phyloP scores from a whole-genome alignment of 2,113 vertebrate species.

The Malurus alboscapulatus region DNA sequence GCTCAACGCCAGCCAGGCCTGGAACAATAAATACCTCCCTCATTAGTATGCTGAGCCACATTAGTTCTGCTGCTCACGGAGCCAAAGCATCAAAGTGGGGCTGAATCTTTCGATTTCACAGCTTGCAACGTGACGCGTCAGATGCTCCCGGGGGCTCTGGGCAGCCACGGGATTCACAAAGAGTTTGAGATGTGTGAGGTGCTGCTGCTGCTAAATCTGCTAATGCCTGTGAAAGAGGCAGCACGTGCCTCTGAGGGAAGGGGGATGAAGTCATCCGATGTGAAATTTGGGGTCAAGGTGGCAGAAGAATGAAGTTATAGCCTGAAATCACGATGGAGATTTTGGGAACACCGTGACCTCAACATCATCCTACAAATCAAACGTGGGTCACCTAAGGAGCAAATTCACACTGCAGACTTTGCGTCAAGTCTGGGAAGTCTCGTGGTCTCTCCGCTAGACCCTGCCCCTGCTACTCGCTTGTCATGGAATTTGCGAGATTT shows the following conservation, averaged over 20 bases:
- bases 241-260: neutral
- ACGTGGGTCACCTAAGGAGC: neutral
- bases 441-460: neutral
- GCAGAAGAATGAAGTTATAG: fast-evolving
- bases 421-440: neutral
- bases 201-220: neutral
- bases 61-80: neutral
- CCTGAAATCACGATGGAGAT: neutral
- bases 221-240: neutral
- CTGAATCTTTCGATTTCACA: neutral
- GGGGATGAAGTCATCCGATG: neutral
- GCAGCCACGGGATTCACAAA: neutral
- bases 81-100: neutral
- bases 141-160: neutral
- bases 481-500: neutral
- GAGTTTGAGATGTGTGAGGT: neutral
- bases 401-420: neutral
- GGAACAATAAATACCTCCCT: neutral
- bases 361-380: neutral
- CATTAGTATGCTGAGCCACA: conserved; percentile 11
- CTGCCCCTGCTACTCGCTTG: neutral
- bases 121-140: neutral
- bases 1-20: neutral
- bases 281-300: fast-evolving
- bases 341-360: neutral